These are phyloP conservation scores for Serripes groenlandicus DNA, from an alignment of 2,888 invertebrate species.

Conservation along the genomic window DNA sequence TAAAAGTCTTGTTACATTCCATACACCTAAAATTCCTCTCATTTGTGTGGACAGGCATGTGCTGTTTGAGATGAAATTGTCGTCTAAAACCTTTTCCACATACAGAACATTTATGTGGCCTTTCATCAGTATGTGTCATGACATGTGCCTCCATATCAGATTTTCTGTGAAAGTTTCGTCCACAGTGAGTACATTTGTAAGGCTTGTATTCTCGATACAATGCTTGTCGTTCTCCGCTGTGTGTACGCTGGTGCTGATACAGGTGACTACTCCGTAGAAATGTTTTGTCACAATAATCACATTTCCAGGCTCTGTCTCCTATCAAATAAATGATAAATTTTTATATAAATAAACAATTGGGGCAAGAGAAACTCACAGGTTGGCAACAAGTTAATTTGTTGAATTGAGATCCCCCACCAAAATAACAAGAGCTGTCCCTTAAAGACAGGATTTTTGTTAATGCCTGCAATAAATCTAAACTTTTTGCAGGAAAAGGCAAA, in stretches of 20 bases:
- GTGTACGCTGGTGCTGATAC: constrained; percentile 33
- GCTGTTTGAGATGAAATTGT: constrained; percentile 27
- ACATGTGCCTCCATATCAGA: constrained; percentile 36
- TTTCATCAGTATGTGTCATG: constrained; percentile 24
- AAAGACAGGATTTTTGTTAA: no score
- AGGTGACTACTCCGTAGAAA: constrained; percentile 29
- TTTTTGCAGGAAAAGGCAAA: no score
- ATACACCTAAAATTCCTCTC: constrained; percentile 27
- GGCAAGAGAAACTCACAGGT: no score
- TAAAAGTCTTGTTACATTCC: constrained; percentile 28
- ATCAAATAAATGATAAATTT: neutral
- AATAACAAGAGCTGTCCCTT: no score
- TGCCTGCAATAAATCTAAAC: no score
- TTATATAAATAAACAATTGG: neutral
- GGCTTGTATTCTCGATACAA: constrained; percentile 26
- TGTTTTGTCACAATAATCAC: constrained; percentile 26
- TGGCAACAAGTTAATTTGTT: no score
- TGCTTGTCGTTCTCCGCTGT: constrained; percentile 31
- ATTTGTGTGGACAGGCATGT: constrained; percentile 21
- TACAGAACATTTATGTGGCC: neutral
- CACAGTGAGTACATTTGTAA: constrained; percentile 20
- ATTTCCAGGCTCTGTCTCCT: constrained; percentile 31
- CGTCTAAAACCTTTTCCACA: constrained; percentile 30
- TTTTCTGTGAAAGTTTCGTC: constrained; percentile 27
- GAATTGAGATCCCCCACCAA: no score